Base-by-base conservation (phyloP, 1,140 invertebrate species). In the Palaemon carinicauda region DNA sequence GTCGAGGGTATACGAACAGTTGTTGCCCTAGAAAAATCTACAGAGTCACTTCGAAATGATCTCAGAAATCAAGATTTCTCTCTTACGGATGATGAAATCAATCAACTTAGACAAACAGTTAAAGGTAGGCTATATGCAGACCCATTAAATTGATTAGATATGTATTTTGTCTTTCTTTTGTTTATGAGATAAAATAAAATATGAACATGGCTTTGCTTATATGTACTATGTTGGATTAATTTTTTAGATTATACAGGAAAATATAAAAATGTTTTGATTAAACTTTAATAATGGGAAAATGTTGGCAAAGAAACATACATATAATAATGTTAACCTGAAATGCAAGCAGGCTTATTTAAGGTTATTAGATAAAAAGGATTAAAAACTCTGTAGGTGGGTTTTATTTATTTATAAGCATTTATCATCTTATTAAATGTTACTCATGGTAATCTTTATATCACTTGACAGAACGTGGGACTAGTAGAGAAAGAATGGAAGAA, bases 401-500 rank as follows among this genome's bases (percentile, higher is more conserved):
- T 0, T 41, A 9, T 41, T 41, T 41, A 9, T 41, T 41, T 41
- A 41, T 4, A 41, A 41, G 9, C 7, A 41, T 12, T 1, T 41
- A 12, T 12, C 12, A 7, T 7, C 41, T 9, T 41, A 41, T 41
- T 41, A 4, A 65, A 21, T 65, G 15, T 65, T 53, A 73, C 5
- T 1, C 3, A 73, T 0, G 24, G 10, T 17, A 21, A 29, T 0
- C 56, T 53, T 54, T 50, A 41, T n/a, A 69, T 79, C 65, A 19
- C 73, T 33, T 51, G 15, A 56, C 75, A 88, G 87, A 87, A 31
- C 80, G 88, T 0, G 82, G 87, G 51, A 83, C 85, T 5, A 88
- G 87, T 53, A 80, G 81, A 15, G 87, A 92, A 91, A 91, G 92
- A 12, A 89, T 92, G 81, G 94, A 95, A 87, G 97, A 98, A 90